A percentile compares a stretch with the other conserved stretches of the same genome.
Conservation (phyloP, 1,140 invertebrate species). For the Zaprionus ornatus region DNA sequence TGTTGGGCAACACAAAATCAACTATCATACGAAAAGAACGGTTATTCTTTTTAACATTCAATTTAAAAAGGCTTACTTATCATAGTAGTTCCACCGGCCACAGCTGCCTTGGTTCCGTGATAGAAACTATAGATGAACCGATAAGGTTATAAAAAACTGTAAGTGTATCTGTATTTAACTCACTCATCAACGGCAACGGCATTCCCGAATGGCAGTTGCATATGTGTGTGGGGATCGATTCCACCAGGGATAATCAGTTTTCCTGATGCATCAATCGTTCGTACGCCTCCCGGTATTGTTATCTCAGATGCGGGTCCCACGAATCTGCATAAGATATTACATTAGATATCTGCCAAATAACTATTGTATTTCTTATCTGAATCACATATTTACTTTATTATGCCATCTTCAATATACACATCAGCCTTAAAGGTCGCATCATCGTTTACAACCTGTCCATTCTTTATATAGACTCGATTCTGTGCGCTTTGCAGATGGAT, state of each 20-base stretch:
- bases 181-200: conserved; percentile 90
- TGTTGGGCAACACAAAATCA: conserved; percentile 94
- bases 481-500: conserved; percentile 98
- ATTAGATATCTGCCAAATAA: not conserved
- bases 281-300: conserved; percentile 91
- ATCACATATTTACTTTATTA: conserved; percentile 67
- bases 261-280: conserved; percentile 92
- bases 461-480: conserved; percentile 96
- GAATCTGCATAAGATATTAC: conserved; percentile 53
- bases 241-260: conserved; percentile 94
- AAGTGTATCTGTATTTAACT: not conserved
- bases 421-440: conserved; percentile 94
- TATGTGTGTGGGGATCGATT: conserved; percentile 95
- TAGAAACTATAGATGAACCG: conserved; percentile 87
- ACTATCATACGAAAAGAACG: conserved; percentile 85
- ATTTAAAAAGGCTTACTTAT: conserved; percentile 86
- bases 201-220: conserved; percentile 95
- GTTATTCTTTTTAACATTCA: too few species aligned
- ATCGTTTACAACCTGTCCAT: conserved; percentile 98
- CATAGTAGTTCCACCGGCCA: conserved; percentile 96
- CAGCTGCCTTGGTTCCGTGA: conserved; percentile 93
- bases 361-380: not conserved
- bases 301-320: conserved; percentile 87
- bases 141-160: not conserved
- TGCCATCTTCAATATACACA: conserved; percentile 84